phyloP scores from a whole-genome alignment of 2,888 invertebrate species.

The Nymphalis polychloros region DNA sequence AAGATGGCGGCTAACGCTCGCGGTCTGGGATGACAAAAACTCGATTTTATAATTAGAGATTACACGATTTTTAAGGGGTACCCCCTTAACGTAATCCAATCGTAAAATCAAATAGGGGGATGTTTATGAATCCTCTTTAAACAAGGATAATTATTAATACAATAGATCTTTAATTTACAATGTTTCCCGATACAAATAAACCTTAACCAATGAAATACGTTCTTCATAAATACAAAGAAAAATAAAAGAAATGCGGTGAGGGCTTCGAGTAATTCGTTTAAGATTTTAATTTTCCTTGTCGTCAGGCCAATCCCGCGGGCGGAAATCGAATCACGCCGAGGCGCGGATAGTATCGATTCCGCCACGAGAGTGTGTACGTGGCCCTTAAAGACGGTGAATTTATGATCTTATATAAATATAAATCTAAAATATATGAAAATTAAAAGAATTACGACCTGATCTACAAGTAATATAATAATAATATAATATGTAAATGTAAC shows the following conservation, averaged over 20 bases:
- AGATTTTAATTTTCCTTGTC: conserved; percentile 40
- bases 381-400: neutral
- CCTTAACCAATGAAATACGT: neutral
- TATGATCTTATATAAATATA: neutral
- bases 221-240: conserved; percentile 4
- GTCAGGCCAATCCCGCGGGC: conserved; percentile 36
- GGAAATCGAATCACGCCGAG: conserved; percentile 39
- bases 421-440: no score
- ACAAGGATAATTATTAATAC: neutral
- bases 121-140: neutral
- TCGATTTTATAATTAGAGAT: no score
- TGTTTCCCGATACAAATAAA: neutral
- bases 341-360: conserved; percentile 35
- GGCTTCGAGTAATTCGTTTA: conserved; percentile 31
- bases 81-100: no score
- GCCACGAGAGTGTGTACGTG: conserved; percentile 9
- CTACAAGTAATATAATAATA: no score
- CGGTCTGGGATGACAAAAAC: no score
- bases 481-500: no score
- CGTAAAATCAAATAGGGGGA: no score
- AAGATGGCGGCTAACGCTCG: no score
- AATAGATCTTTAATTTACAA: neutral
- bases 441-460: no score
- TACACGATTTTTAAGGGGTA: no score
- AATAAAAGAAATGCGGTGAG: conserved; percentile 24